A percentile compares a stretch with the other conserved stretches of the same genome.
Conservation (phyloP, 2,113 vertebrate species). For the Anser brachyrhynchus region DNA sequence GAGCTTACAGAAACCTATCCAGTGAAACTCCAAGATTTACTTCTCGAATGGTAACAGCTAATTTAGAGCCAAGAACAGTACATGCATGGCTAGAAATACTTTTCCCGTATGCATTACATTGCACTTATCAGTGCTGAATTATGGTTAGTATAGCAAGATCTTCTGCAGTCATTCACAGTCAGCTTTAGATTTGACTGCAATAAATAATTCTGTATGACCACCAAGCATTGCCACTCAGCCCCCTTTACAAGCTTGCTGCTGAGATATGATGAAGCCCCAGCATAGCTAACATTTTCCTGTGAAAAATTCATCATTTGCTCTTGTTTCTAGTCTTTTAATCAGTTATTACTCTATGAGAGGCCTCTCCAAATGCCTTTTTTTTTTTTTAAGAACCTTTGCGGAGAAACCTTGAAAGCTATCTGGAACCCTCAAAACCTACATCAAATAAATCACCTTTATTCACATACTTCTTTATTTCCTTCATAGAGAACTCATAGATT, state of each 20-base stretch:
- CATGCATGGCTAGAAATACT: neutral
- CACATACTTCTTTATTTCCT: neutral
- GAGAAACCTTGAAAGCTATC: neutral
- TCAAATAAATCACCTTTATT: neutral
- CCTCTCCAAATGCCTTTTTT: neutral
- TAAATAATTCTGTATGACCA: neutral
- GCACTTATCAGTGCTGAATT: neutral
- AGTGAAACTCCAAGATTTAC: neutral
- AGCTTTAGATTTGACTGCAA: neutral
- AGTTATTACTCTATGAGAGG: neutral
- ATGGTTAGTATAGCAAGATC: neutral
- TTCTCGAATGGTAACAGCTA: neutral
- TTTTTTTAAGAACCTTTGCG: neutral
- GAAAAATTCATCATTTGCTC: neutral
- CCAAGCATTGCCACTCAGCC: neutral
- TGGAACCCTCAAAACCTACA: neutral
- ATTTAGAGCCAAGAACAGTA: neutral
- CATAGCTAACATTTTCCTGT: neutral
- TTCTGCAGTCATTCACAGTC: neutral
- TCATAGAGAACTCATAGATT: neutral
- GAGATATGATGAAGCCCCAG: neutral
- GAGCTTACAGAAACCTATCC: neutral
- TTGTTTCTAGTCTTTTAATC: neutral
- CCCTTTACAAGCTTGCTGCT: neutral
- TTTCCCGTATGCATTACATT: neutral